A percentile compares a stretch with the other conserved stretches of the same genome.
Conservation (phyloP, 2,888 invertebrate genomes). For the Philopedon plagiatum region DNA sequence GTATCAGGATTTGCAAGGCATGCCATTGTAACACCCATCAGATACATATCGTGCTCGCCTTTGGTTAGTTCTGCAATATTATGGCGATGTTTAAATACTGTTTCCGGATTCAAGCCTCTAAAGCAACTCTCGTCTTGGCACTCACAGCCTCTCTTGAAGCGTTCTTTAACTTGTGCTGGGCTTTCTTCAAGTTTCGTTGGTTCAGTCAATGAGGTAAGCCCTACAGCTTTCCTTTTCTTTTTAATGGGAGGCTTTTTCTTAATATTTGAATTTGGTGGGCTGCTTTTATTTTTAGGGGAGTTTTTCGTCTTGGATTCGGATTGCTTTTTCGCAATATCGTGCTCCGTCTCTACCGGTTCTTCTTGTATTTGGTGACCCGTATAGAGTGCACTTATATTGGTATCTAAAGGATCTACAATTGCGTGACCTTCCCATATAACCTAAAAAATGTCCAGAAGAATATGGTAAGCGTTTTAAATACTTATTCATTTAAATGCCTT, state of each 20-base stretch:
- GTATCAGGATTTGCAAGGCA: slow-evolving; percentile 83
- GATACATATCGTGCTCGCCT: slow-evolving; percentile 87
- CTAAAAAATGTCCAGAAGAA: slow-evolving; percentile 65
- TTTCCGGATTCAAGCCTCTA: slow-evolving; percentile 80
- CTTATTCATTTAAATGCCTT: slow-evolving; percentile 17
- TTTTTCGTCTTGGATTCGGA: slow-evolving; percentile 46
- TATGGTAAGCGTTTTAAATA: background rate
- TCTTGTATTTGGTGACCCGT: slow-evolving; percentile 55
- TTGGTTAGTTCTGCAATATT: slow-evolving; percentile 86
- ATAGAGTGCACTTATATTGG: slow-evolving; percentile 64
- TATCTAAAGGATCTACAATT: slow-evolving; percentile 72
- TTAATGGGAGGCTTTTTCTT: slow-evolving; percentile 67
- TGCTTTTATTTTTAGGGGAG: slow-evolving; percentile 64
- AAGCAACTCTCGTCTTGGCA: slow-evolving; percentile 85
- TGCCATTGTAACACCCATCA: slow-evolving; percentile 89
- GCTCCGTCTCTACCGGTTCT: slow-evolving; percentile 54
- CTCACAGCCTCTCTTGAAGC: slow-evolving; percentile 81
- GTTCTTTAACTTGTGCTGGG: slow-evolving; percentile 77
- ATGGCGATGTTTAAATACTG: slow-evolving; percentile 81
- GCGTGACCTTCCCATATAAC: slow-evolving; percentile 79
- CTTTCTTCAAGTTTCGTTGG: slow-evolving; percentile 80
- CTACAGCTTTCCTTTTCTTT: slow-evolving; percentile 70
- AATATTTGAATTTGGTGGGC: slow-evolving; percentile 7
- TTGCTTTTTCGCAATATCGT: slow-evolving; percentile 42
- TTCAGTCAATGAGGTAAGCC: slow-evolving; percentile 67